Evolutionary conservation across 2,797 vertebrate genomes (phyloP), one percentile per base, ranked within the genome.

Genomic region (Chloroceryle amazona): DNA sequence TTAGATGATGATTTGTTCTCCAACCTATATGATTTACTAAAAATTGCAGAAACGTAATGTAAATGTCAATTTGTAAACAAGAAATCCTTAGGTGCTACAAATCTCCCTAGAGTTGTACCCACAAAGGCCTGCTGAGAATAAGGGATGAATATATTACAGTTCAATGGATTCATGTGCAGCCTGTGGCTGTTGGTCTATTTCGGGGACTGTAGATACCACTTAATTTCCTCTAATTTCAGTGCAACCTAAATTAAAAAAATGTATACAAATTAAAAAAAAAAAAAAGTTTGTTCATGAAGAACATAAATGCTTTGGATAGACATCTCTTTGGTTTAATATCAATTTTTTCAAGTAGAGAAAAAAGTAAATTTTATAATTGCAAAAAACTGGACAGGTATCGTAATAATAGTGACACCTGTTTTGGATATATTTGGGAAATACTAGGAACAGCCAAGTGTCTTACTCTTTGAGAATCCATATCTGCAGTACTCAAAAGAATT

Each of bases 211-310:
- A 80, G 60, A 22, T 42, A 47, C 4, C 3, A 10, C n/a, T 47
- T 28, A 28, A 49, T 37, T 47, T 75, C 10, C 11, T 71, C 21
- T 57, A 9, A 57, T 76, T 82, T 65, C 6, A 1, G 1, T 72
- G 54, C 28, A 62, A 19, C 15, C 20, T 90, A 29, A 57, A 17
- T 29, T 33, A 26, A 54, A 88, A 61, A 70, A 52, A 18, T 28
- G 1, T 31, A 21, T 19, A 11, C 41, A 66, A 42, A n/a, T 17
- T 37, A 37, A 37, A 37, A 37, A 60, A 29, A 76, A 58, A 20
- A 10, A 10, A 9, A 71, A 0, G 0, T 6, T 1, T 84, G 11
- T 41, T 79, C 1, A 2, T 57, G 3, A 68, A 21, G 19, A 78
- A 39, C 20, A 51, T 10, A 60, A 47, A 28, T 47, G 29, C 35